phyloP scores from a whole-genome alignment of 2,797 vertebrate genomes.

The Coreius guichenoti region DNA sequence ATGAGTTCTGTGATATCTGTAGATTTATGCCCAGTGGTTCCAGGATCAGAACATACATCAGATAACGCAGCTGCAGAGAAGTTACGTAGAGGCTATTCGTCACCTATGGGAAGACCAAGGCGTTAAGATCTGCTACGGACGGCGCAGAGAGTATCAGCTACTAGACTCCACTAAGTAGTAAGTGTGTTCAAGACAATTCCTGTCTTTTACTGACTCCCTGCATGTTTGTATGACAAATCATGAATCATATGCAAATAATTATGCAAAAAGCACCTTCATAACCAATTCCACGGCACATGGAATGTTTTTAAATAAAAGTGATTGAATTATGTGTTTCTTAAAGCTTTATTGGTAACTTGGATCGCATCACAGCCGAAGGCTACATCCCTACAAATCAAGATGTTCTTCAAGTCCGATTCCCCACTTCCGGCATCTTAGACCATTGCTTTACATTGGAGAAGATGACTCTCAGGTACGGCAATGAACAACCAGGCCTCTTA shows the following conservation, averaged over 20 bases:
- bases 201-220: background rate
- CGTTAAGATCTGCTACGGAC: slow-evolving; percentile 76
- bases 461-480: slow-evolving; percentile 90
- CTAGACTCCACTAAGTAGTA: slow-evolving; percentile 85
- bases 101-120: slow-evolving; percentile 79
- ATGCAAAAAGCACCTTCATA: background rate
- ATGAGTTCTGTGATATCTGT: slow-evolving; percentile 28
- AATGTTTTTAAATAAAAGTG: background rate
- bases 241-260: background rate
- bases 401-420: slow-evolving; percentile 93
- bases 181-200: slow-evolving; percentile 61
- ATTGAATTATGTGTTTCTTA: slow-evolving; percentile 28
- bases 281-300: background rate
- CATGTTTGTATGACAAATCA: background rate
- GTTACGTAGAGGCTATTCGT: slow-evolving; percentile 72
- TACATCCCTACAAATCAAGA: slow-evolving; percentile 96
- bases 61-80: slow-evolving; percentile 71
- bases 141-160: slow-evolving; percentile 81
- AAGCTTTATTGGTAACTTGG: slow-evolving; percentile 92
- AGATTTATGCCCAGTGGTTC: slow-evolving; percentile 72
- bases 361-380: slow-evolving; percentile 86
- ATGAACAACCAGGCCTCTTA: background rate
- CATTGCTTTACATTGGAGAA: slow-evolving; percentile 93
- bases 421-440: slow-evolving; percentile 96
- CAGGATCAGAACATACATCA: slow-evolving; percentile 71